Evolutionary conservation across 1,140 invertebrate genomes (phyloP).

Genomic region (Lutraria rhynchaena): DNA sequence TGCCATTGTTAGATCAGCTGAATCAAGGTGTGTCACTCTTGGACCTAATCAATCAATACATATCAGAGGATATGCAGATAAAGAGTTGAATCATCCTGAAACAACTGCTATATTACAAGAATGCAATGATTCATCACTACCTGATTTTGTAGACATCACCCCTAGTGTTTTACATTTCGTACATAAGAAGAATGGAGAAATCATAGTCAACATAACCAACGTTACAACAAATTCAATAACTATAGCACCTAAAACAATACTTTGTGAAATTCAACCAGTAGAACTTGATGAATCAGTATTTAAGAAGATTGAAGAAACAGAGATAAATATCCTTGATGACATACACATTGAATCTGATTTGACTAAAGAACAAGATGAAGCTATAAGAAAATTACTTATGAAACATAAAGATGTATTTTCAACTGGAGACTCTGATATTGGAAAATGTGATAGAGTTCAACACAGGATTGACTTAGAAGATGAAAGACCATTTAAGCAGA

Average conservation of each 20-base stretch:
- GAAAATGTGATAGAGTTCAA: conserved; percentile 31
- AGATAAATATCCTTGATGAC: neutral
- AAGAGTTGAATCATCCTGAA: neutral
- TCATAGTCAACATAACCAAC: conserved; percentile 30
- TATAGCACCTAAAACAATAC: conserved; percentile 19
- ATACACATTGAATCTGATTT: conserved; percentile 21
- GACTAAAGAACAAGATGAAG: conserved; percentile 5
- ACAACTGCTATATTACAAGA: conserved; percentile 36
- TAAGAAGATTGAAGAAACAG: neutral
- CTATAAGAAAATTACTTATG: conserved; percentile 16
- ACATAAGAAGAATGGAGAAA: conserved; percentile 3
- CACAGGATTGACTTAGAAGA: conserved; percentile 51
- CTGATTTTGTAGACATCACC: conserved; percentile 30
- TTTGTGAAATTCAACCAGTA: conserved; percentile 57
- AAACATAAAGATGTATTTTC: conserved; percentile 49
- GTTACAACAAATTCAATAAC: conserved; percentile 34
- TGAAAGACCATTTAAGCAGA: conserved; percentile 54
- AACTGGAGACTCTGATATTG: conserved; percentile 52
- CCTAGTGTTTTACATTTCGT: conserved; percentile 6
- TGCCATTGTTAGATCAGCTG: conserved; percentile 21
- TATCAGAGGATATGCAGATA: conserved; percentile 36
- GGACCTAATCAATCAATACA: conserved; percentile 16
- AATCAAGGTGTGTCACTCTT: conserved; percentile 12
- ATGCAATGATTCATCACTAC: conserved; percentile 24
- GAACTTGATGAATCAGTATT: neutral